Conservation (phyloP, 2,888 invertebrate genomes). For the Heliconius erato region DNA sequence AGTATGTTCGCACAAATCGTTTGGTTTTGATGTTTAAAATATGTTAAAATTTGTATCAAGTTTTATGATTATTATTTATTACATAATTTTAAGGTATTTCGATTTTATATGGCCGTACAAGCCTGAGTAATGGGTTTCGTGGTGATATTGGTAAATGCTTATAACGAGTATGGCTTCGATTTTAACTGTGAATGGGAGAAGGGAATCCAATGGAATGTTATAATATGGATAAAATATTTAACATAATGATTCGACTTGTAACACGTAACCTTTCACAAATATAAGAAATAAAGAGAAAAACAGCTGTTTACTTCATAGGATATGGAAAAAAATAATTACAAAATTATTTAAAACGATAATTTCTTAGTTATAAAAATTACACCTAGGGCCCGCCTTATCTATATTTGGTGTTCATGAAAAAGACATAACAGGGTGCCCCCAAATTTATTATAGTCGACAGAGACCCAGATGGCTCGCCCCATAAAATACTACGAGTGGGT, state of each 20-base stretch:
- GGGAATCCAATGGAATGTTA: background rate
- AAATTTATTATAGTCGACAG: constrained; percentile 82
- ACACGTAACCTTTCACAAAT: too few relatives aligned
- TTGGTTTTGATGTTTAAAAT: constrained; percentile 1
- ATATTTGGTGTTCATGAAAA: constrained; percentile 77
- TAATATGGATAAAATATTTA: background rate
- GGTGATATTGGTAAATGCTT: background rate
- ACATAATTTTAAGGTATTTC: too few relatives aligned
- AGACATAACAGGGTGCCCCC: constrained; percentile 80
- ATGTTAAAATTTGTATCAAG: background rate
- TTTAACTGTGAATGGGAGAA: background rate
- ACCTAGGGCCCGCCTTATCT: background rate
- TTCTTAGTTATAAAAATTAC: background rate
- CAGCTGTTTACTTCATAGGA: background rate
- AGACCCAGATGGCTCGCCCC: constrained; percentile 84
- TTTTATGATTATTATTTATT: background rate
- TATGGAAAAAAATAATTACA: background rate
- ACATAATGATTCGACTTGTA: too few relatives aligned
- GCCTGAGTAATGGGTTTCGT: background rate
- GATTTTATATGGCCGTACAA: too few relatives aligned
- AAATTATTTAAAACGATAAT: background rate
- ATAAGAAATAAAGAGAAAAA: too few relatives aligned
- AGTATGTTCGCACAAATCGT: constrained; percentile 4
- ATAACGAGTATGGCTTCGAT: background rate
- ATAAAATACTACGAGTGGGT: constrained; percentile 83